These are phyloP conservation scores for Anthophora plumipes DNA, from an alignment of 2,888 invertebrate species.

Conservation along the genomic window DNA sequence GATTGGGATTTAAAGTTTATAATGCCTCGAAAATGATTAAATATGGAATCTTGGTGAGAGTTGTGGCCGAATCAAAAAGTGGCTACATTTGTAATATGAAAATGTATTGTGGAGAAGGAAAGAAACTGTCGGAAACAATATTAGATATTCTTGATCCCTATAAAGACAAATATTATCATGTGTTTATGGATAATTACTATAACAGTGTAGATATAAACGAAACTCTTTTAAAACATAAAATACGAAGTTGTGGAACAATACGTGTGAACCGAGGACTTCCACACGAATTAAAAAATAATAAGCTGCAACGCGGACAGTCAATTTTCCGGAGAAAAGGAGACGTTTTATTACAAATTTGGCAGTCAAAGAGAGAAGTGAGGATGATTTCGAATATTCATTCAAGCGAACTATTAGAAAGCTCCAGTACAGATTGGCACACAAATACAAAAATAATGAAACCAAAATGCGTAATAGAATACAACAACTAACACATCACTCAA, in stretches of 20 bases:
- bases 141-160: background rate
- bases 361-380: slow-evolving; percentile 7
- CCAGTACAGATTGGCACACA: background rate
- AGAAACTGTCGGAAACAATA: background rate
- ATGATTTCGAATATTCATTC: slow-evolving; percentile 17
- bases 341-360: slow-evolving; percentile 4
- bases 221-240: slow-evolving; percentile 4
- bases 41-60: slow-evolving; percentile 17
- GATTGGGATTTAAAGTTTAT: no score
- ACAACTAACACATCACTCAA: no score
- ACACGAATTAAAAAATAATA: background rate
- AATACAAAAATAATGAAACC: slow-evolving; percentile 6
- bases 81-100: slow-evolving; percentile 1
- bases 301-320: background rate
- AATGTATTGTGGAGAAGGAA: slow-evolving; percentile 6
- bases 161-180: background rate
- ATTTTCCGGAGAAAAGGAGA: slow-evolving; percentile 3
- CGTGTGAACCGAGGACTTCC: background rate
- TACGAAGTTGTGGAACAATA: background rate
- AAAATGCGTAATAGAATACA: slow-evolving; percentile 7
- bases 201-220: background rate
- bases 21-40: slow-evolving; percentile 22
- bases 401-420: slow-evolving; percentile 1
- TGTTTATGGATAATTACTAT: slow-evolving; percentile 11
- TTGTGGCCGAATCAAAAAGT: slow-evolving; percentile 1